phyloP scores from a whole-genome alignment of 2,113 vertebrate genomes.

The Cairina moschata region DNA sequence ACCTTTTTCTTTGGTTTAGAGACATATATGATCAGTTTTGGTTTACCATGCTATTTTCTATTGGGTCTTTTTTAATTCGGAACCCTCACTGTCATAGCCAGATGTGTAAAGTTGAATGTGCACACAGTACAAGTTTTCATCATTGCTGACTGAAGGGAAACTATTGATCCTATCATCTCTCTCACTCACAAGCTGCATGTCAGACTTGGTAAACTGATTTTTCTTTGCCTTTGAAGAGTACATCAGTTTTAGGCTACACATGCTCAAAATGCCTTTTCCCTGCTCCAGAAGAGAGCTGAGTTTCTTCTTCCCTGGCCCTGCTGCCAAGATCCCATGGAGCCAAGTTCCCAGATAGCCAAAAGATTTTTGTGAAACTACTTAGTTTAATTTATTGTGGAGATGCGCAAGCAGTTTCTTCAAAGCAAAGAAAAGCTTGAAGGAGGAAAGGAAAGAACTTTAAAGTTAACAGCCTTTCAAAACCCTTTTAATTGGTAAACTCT shows the following conservation, averaged over 20 bases:
- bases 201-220: conserved; percentile 56
- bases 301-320: background rate
- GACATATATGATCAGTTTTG: background rate
- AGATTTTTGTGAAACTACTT: conserved; percentile 17
- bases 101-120: background rate
- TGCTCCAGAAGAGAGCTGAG: background rate
- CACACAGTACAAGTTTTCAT: background rate
- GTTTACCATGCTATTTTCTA: background rate
- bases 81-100: background rate
- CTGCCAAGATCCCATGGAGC: background rate
- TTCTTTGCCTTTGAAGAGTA: conserved; percentile 61
- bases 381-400: background rate
- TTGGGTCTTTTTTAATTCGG: background rate
- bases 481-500: background rate
- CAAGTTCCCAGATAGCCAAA: background rate
- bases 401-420: background rate
- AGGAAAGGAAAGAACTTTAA: background rate
- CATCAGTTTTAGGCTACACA: conserved; percentile 72
- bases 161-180: conserved; percentile 43
- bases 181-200: background rate
- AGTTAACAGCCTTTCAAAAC: background rate
- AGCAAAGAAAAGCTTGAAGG: background rate
- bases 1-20: background rate
- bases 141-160: conserved; percentile 1
- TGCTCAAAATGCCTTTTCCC: background rate